These are phyloP conservation scores for Eumacrocentrus americanus DNA, from an alignment of 2,888 invertebrate genomes.

Conservation along the genomic window DNA sequence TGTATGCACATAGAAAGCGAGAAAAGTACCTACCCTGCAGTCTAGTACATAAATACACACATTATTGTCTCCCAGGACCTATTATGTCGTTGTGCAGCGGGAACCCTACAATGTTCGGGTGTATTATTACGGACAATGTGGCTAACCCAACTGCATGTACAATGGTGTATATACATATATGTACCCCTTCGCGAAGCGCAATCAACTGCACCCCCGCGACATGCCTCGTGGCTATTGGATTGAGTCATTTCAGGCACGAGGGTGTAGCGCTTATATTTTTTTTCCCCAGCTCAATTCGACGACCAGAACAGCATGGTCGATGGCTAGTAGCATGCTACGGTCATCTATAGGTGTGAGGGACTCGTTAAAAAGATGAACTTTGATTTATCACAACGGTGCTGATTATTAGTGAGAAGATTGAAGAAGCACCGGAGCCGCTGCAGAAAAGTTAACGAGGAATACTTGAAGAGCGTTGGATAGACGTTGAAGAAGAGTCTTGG, in stretches of 20 bases:
- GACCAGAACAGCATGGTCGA: conserved; percentile 31
- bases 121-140: conserved; percentile 19
- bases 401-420: conserved; percentile 30
- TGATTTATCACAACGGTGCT: conserved; percentile 33
- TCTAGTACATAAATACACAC: not conserved
- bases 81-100: not conserved
- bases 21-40: not conserved
- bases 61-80: conserved; percentile 2
- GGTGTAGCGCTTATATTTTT: conserved; percentile 33
- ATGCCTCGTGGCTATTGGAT: too few species aligned
- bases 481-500: not conserved
- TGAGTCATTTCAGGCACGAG: conserved; percentile 34
- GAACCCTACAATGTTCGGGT: not conserved
- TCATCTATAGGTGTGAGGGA: conserved; percentile 32
- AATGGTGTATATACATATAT: not conserved
- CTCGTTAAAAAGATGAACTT: conserved; percentile 39
- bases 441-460: not conserved
- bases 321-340: conserved; percentile 36
- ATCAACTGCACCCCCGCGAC: not conserved
- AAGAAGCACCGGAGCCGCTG: conserved; percentile 11
- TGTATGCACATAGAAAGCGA: conserved; percentile 17
- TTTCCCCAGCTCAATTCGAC: conserved; percentile 7
- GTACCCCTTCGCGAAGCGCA: not conserved
- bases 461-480: conserved; percentile 9
- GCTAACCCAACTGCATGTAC: conserved; percentile 1